Percentiles rank a stretch among this genome's conserved stretches.
Evolutionary conservation across 2,113 vertebrate species (phyloP).

Genomic region (Pseudorasbora parva): DNA sequence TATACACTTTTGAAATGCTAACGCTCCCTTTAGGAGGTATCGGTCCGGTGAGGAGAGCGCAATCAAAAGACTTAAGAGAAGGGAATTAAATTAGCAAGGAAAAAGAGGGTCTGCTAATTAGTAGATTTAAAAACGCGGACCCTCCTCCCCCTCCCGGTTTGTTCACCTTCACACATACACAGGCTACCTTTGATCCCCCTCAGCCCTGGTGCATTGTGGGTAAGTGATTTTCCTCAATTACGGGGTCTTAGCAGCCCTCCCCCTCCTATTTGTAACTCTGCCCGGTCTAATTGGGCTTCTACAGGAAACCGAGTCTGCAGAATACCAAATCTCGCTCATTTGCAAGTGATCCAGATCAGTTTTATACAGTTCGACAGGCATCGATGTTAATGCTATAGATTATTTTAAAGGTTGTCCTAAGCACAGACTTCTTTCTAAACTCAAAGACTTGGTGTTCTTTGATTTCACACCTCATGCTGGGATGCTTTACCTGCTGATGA

Average conservation of each 20-base stretch:
- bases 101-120: conserved; percentile 77
- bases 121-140: conserved; percentile 74
- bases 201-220: conserved; percentile 53
- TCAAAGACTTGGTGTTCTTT: conserved; percentile 25
- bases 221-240: conserved; percentile 50
- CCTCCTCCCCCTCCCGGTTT: conserved; percentile 58
- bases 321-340: conserved; percentile 30
- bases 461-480: conserved; percentile 45
- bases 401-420: neutral
- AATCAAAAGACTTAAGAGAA: conserved; percentile 71
- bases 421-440: neutral
- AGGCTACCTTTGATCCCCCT: conserved; percentile 53
- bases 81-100: conserved; percentile 74
- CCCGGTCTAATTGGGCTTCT: conserved; percentile 50
- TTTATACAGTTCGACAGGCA: conserved; percentile 9
- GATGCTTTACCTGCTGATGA: conserved; percentile 27
- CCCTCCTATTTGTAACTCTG: conserved; percentile 34
- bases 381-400: neutral
- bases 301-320: conserved; percentile 27
- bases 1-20: conserved; percentile 81
- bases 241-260: conserved; percentile 16
- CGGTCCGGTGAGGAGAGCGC: conserved; percentile 66
- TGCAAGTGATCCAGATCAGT: conserved; percentile 37
- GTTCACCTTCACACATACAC: conserved; percentile 56
- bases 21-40: conserved; percentile 71